phyloP scores from a whole-genome alignment of 2,888 invertebrate genomes.

The Machimus atricapillus region DNA sequence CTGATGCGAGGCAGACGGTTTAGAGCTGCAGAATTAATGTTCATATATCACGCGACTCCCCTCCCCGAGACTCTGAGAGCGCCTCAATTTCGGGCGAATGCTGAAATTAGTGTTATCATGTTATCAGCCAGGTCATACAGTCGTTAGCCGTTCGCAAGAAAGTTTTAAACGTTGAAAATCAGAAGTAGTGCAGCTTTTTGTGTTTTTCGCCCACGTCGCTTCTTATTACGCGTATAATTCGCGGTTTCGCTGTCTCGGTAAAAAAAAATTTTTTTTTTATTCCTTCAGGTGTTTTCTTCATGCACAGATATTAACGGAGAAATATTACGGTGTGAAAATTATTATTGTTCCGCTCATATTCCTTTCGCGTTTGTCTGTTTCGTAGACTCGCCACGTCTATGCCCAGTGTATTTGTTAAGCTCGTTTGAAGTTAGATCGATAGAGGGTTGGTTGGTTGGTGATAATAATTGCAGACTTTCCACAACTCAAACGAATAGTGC shows the following conservation, averaged over 20 bases:
- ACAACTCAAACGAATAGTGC: not conserved
- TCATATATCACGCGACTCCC: not conserved
- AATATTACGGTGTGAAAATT: not conserved
- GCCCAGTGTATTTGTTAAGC: not conserved
- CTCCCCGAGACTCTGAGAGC: not conserved
- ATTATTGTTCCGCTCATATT: constrained; percentile 10
- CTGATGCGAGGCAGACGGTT: not conserved
- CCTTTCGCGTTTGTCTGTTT: not conserved
- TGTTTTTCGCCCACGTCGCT: not conserved
- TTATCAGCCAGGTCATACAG: constrained; percentile 8
- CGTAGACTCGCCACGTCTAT: not conserved
- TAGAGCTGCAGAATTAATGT: not conserved
- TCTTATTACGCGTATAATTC: not conserved
- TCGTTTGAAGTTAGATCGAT: constrained; percentile 23
- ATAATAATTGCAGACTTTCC: constrained; percentile 1
- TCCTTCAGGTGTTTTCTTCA: not conserved
- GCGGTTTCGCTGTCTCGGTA: not conserved
- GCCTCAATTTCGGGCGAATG: not conserved
- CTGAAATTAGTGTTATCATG: not conserved
- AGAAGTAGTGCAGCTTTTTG: not conserved
- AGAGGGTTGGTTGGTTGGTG: not conserved
- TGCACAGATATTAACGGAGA: not conserved
- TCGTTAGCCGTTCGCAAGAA: not conserved
- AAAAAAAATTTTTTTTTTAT: not conserved
- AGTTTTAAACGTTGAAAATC: not conserved